Evolutionary conservation across 2,888 invertebrate genomes (phyloP), one percentile per base, ranked within the genome.

Genomic region (Rhabditoides inermis): DNA sequence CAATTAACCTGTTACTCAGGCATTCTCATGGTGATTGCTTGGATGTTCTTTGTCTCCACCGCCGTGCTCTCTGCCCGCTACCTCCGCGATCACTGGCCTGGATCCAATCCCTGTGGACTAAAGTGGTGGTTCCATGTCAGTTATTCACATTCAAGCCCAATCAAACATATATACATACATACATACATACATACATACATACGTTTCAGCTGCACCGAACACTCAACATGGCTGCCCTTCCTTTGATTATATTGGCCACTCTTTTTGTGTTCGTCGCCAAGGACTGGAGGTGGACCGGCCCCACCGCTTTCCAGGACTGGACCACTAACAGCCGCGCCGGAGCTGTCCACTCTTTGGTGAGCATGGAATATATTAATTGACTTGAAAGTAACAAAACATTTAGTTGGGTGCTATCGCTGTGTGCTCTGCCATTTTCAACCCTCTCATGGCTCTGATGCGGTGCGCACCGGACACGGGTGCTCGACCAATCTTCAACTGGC

Each of bases 41-140:
- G 56, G 56, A 22, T 56, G 37, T 26, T 49, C 28, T 37, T 53
- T 18, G 28, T 53, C 20, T 27, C 47, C 4, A 18, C 53, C 22
- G 56, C 56, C 40, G 42, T 56, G 2, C 18, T 53, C 25, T 25
- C 53, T 1, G 52, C 56, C 42, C 39, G 56, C 2, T 56, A 53
- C 30, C 48, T 56, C 27, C 39, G 50, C 15, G 56, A 56, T 27
- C 49, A 56, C 37, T 56, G 54, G 44, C 53, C 49, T 4, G 30
- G 42, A 3, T 53, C 49, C 12, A 44, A 30, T 4, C 56, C 56
- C 4, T n/a, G 45, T 12, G 49, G 49, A 18, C 40, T 53, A 18
- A 56, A 56, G 22, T 55, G 55, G 49, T 56, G 56, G 56, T 56
- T 56, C 41, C 56, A 53, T 45, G 56, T 56, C 18, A 53, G 56